phyloP scores from a whole-genome alignment of 2,797 vertebrate species.

The Aphelocoma californica region DNA sequence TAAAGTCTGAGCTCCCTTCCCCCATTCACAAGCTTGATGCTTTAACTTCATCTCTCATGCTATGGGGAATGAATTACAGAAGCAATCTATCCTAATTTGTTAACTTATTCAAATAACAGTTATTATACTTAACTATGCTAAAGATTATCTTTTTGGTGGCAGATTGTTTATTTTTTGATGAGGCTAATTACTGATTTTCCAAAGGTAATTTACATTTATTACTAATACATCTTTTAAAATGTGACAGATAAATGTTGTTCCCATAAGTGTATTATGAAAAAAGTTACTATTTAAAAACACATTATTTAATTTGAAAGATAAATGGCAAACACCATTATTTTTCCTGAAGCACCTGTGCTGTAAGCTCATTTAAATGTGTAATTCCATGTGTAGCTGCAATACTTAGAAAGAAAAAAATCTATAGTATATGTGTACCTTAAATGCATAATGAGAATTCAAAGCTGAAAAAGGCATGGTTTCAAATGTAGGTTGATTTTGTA shows the following conservation, averaged over 20 bases:
- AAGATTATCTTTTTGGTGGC: conserved; percentile 86
- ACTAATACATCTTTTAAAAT: conserved; percentile 85
- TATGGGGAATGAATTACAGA: conserved; percentile 84
- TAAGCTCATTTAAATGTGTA: conserved; percentile 82
- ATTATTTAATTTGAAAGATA: conserved; percentile 86
- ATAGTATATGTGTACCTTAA: conserved; percentile 74
- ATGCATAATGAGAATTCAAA: conserved; percentile 72
- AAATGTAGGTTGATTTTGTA: conserved; percentile 59
- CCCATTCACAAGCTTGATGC: conserved; percentile 68
- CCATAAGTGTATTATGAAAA: conserved; percentile 83
- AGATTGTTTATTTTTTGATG: conserved; percentile 87
- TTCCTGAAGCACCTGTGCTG: conserved; percentile 80
- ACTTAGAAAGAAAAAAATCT: conserved; percentile 68
- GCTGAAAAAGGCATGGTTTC: conserved; percentile 59
- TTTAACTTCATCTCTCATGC: conserved; percentile 83
- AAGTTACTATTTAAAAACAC: conserved; percentile 86
- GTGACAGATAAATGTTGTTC: conserved; percentile 84
- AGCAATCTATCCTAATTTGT: conserved; percentile 85
- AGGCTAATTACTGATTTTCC: conserved; percentile 85
- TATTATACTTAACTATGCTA: conserved; percentile 86
- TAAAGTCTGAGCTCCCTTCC: conserved; percentile 60
- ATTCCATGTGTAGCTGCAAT: conserved; percentile 76
- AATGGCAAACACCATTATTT: conserved; percentile 85
- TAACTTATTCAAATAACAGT: conserved; percentile 87
- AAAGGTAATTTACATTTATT: conserved; percentile 87